Evolutionary conservation across 2,888 invertebrate species (phyloP).

Genomic region (Drosophila pseudotalamancana): DNA sequence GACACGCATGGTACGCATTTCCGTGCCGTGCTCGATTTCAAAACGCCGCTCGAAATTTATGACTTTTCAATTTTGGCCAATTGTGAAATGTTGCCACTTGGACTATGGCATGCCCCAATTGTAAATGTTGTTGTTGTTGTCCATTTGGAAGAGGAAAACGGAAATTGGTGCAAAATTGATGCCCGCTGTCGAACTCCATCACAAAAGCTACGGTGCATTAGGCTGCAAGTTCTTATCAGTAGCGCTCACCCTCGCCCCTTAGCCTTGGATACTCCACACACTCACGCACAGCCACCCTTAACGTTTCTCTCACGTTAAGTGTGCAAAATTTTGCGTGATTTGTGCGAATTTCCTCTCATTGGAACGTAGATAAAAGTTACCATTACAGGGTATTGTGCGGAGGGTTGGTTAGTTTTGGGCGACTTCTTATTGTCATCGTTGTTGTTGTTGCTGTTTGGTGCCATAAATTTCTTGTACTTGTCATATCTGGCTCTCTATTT

Average conservation of each 20-base stretch:
- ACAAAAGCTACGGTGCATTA: slow-evolving; percentile 65
- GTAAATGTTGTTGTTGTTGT: slow-evolving; percentile 16
- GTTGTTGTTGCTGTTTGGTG: slow-evolving; percentile 53
- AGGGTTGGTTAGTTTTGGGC: slow-evolving; percentile 65
- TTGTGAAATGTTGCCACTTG: slow-evolving; percentile 79
- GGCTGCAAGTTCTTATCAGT: slow-evolving; percentile 75
- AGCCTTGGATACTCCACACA: slow-evolving; percentile 35
- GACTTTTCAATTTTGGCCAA: slow-evolving; percentile 77
- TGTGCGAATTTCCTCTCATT: slow-evolving; percentile 72
- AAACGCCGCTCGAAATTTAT: slow-evolving; percentile 74
- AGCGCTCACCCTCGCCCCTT: slow-evolving; percentile 31
- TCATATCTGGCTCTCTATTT: slow-evolving; percentile 74
- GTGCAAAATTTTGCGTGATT: slow-evolving; percentile 79
- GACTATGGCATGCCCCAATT: slow-evolving; percentile 18
- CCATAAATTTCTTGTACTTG: slow-evolving; percentile 76
- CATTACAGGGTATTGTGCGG: slow-evolving; percentile 10
- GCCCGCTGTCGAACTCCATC: slow-evolving; percentile 32
- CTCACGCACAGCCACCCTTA: slow-evolving; percentile 36
- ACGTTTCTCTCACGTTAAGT: slow-evolving; percentile 65
- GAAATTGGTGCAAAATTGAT: slow-evolving; percentile 72
- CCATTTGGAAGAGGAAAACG: slow-evolving; percentile 57
- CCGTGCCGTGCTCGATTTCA: slow-evolving; percentile 67
- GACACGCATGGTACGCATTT: slow-evolving; percentile 83
- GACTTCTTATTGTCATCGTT: slow-evolving; percentile 37
- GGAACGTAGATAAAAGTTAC: slow-evolving; percentile 56